phyloP scores from a whole-genome alignment of 2,113 vertebrate genomes.

The Strix aluco region DNA sequence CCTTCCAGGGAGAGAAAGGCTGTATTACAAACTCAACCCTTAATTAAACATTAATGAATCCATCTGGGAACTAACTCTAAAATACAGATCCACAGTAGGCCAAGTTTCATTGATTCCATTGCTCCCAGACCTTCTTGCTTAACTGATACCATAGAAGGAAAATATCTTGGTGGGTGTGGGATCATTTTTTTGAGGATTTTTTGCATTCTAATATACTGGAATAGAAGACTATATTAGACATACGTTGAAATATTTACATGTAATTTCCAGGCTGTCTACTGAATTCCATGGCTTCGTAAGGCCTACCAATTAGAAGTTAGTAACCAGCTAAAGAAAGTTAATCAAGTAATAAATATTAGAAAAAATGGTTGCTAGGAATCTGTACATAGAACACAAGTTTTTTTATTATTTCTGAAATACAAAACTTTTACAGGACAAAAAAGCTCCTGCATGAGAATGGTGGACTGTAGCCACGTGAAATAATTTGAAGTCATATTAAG shows the following conservation, averaged over 20 bases:
- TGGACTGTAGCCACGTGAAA: background rate
- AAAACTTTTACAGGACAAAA: background rate
- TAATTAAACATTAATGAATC: conserved; percentile 53
- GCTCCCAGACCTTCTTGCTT: background rate
- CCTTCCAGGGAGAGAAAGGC: conserved; percentile 16
- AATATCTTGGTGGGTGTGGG: background rate
- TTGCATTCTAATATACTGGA: background rate
- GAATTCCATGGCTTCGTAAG: background rate
- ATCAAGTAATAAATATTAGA: background rate
- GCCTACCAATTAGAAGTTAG: background rate
- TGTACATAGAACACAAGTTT: background rate
- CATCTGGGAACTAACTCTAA: background rate
- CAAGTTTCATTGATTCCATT: background rate
- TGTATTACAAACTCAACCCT: conserved; percentile 17
- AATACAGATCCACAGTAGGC: background rate
- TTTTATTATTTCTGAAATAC: background rate
- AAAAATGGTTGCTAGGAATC: background rate
- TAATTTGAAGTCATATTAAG: background rate
- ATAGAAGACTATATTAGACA: background rate
- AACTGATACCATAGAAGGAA: background rate
- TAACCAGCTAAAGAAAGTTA: background rate
- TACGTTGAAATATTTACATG: background rate
- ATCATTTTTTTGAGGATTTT: background rate
- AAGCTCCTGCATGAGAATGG: background rate
- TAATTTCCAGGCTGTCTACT: background rate